These are phyloP conservation scores for Hippocampus guttulatus DNA, from an alignment of 2,113 vertebrate genomes.

Conservation along the genomic window DNA sequence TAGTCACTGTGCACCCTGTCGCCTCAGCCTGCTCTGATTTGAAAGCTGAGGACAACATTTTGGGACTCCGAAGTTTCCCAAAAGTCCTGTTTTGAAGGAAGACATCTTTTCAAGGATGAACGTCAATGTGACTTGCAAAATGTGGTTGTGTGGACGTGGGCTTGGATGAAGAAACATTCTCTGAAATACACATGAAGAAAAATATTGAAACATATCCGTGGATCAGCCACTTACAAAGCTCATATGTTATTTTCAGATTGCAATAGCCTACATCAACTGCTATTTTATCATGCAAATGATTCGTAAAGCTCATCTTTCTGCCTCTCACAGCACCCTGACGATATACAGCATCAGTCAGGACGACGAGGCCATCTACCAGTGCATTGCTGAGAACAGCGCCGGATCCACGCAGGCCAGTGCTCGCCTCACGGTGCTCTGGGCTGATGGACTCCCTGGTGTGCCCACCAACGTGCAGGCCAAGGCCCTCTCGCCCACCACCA, in stretches of 20 bases:
- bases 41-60: too few species aligned
- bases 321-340: conserved; percentile 81
- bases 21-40: too few species aligned
- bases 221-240: background rate
- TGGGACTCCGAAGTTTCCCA: background rate
- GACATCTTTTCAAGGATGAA: too few species aligned
- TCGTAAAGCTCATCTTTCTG: conserved; percentile 17
- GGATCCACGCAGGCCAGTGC: conserved; percentile 95
- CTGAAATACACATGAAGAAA: background rate
- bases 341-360: conserved; percentile 88
- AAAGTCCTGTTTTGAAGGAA: background rate
- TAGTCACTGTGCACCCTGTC: background rate
- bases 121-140: too few species aligned
- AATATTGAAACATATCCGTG: background rate
- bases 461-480: conserved; percentile 79
- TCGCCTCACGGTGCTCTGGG: conserved; percentile 91
- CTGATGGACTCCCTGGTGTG: conserved; percentile 86
- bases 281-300: background rate
- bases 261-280: background rate
- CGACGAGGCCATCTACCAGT: conserved; percentile 98
- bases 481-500: conserved; percentile 83
- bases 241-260: background rate
- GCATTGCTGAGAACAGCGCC: conserved; percentile 92
- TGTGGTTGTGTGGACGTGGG: too few species aligned
- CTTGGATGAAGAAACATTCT: too few species aligned